These are phyloP conservation scores for Nylanderia fulva DNA, from an alignment of 1,140 invertebrate genomes.

Conservation along the genomic window DNA sequence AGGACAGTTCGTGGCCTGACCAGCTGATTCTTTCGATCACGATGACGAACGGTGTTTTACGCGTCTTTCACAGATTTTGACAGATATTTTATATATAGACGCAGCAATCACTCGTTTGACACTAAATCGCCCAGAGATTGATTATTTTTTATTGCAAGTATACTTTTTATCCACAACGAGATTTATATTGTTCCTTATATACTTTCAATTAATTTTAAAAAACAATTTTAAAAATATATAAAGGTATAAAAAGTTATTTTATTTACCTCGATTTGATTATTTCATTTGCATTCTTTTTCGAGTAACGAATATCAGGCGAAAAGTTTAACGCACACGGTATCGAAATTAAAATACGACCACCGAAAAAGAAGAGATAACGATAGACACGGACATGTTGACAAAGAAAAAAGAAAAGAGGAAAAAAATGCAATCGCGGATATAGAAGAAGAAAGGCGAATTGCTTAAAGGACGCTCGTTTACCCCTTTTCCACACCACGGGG, in stretches of 20 bases:
- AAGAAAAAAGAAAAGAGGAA: background rate
- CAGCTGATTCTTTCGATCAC: slow-evolving; percentile 40
- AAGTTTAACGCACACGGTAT: background rate
- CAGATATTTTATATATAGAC: slow-evolving; percentile 35
- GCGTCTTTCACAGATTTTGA: slow-evolving; percentile 14
- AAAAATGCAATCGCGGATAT: slow-evolving; percentile 8
- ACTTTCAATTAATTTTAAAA: slow-evolving; percentile 1
- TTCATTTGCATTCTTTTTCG: background rate
- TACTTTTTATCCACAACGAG: background rate
- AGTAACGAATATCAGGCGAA: background rate
- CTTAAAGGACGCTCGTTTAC: slow-evolving; percentile 5
- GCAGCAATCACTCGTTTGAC: slow-evolving; percentile 10
- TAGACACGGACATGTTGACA: background rate
- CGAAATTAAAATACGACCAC: background rate
- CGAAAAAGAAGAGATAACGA: slow-evolving; percentile 6
- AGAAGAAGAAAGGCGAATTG: slow-evolving; percentile 16
- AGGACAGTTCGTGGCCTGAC: slow-evolving; percentile 60
- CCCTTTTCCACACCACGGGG: background rate
- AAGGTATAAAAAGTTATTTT: background rate
- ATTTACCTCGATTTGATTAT: no score
- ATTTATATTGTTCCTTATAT: background rate
- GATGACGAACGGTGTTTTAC: slow-evolving; percentile 15
- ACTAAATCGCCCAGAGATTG: background rate
- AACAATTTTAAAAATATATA: background rate
- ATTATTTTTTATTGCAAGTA: background rate